These are phyloP conservation scores for Drusus annulatus DNA, from an alignment of 1,140 invertebrate species.

Conservation along the genomic window DNA sequence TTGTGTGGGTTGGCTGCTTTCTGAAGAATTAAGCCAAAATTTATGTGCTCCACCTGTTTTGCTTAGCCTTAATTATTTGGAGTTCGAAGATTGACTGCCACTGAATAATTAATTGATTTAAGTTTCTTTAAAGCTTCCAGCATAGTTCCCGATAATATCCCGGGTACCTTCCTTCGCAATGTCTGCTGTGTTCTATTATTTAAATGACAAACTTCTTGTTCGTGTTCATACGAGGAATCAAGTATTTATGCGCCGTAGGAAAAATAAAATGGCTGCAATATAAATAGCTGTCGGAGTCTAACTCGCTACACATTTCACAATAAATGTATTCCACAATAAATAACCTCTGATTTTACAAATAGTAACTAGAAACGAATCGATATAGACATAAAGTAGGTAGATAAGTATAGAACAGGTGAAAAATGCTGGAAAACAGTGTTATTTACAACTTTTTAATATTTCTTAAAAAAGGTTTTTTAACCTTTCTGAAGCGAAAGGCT, in stretches of 20 bases:
- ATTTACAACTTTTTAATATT: too few species aligned
- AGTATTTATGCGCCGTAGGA: constrained; percentile 16
- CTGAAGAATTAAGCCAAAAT: neutral
- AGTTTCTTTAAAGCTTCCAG: constrained; percentile 31
- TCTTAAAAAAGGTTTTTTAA: too few species aligned
- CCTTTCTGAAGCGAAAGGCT: too few species aligned
- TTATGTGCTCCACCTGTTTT: constrained; percentile 24
- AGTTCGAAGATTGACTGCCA: constrained; percentile 23
- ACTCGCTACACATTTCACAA: too few species aligned
- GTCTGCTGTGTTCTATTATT: constrained; percentile 27
- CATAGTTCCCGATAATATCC: neutral
- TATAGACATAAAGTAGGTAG: too few species aligned
- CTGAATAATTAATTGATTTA: constrained; percentile 29
- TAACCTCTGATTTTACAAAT: too few species aligned
- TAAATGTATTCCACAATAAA: too few species aligned
- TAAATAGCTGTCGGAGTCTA: neutral
- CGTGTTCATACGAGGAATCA: constrained; percentile 10
- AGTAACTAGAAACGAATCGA: too few species aligned
- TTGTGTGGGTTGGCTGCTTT: too few species aligned
- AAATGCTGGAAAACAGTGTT: too few species aligned
- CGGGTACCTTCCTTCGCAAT: neutral
- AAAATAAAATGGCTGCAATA: constrained; percentile 27
- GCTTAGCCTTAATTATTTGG: constrained; percentile 1
- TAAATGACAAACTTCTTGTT: constrained; percentile 34
- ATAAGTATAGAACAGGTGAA: too few species aligned